Evolutionary conservation across 1,140 invertebrate genomes (phyloP).

Genomic region (Papilio polytes): DNA sequence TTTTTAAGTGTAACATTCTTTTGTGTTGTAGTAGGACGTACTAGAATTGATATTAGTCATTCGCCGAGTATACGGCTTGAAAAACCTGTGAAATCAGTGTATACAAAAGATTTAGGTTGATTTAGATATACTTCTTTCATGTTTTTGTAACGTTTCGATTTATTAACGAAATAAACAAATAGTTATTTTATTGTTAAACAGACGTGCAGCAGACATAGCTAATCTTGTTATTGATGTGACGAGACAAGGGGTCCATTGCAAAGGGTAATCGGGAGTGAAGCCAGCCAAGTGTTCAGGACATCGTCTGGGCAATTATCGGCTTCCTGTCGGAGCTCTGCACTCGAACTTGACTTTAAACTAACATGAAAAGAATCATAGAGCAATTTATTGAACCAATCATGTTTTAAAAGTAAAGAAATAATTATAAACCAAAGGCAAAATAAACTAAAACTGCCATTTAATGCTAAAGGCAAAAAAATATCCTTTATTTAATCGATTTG

Average conservation of each 20-base stretch:
- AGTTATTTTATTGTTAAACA: not conserved
- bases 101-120: not conserved
- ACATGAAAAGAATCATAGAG: not conserved
- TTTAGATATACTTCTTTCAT: not conserved
- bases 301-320: constrained; percentile 26
- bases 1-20: not conserved
- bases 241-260: constrained; percentile 28
- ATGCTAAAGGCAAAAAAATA: no score
- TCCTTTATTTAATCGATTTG: no score
- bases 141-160: not conserved
- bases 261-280: constrained; percentile 33
- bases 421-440: not conserved
- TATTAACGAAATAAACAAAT: not conserved
- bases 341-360: constrained; percentile 2
- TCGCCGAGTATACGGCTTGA: not conserved
- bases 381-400: not conserved
- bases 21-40: not conserved
- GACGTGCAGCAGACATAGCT: not conserved
- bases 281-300: constrained; percentile 32
- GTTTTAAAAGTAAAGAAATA: not conserved
- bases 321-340: constrained; percentile 7
- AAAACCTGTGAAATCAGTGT: not conserved
- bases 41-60: not conserved
- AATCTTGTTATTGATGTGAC: constrained; percentile 8
- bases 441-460: not conserved